These are phyloP conservation scores for Thunnus albacares DNA, from an alignment of 2,797 vertebrate species.

Conservation along the genomic window DNA sequence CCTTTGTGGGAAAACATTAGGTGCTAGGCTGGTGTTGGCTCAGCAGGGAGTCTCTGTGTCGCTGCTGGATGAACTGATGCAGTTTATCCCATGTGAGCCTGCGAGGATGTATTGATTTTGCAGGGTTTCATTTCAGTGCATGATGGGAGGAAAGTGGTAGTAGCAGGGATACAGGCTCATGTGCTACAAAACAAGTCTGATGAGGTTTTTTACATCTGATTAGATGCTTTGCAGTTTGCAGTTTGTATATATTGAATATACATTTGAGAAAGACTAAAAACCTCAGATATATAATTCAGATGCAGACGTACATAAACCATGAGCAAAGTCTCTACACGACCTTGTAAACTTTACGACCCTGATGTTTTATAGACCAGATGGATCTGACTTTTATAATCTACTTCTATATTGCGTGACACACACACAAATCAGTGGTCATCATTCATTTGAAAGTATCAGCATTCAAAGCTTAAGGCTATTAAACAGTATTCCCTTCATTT, in stretches of 20 bases:
- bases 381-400: constrained; percentile 25
- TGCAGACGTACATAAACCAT: not conserved
- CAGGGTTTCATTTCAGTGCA: constrained; percentile 40
- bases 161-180: not conserved
- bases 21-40: constrained; percentile 38
- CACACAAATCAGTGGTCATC: constrained; percentile 11
- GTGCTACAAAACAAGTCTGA: not conserved
- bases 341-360: constrained; percentile 44
- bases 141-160: constrained; percentile 9
- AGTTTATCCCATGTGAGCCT: constrained; percentile 39
- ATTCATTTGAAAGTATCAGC: not conserved
- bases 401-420: not conserved
- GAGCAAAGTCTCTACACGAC: not conserved
- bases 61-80: constrained; percentile 38
- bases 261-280: not conserved
- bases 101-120: constrained; percentile 64
- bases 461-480: constrained; percentile 3
- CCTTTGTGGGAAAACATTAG: constrained; percentile 16
- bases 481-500: constrained; percentile 2
- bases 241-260: not conserved
- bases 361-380: constrained; percentile 27
- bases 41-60: constrained; percentile 34
- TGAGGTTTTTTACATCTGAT: not conserved
- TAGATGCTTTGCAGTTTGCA: not conserved
- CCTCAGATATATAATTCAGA: not conserved